Base-by-base conservation (phyloP, 2,797 vertebrate species). In the Spinibarbus caldwelli region DNA sequence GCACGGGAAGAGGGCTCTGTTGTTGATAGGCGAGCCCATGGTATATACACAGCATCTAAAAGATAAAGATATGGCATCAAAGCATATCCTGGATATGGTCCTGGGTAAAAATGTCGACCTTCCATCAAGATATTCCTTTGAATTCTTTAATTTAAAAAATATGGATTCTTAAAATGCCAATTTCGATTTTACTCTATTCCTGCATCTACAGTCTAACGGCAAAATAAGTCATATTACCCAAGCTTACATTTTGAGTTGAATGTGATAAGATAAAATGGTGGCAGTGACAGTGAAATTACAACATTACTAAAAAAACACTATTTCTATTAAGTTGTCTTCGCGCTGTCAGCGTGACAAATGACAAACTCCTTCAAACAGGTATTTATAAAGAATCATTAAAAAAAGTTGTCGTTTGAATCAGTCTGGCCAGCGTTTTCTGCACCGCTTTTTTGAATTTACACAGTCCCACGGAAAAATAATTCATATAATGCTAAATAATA, bases 1-100 rank as follows among this genome's bases (percentile, higher is more conserved):
- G 94, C 98, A 99, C 71, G 98, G 98, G 92, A 99, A 98, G 90
- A 99, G 97, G 80, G 98, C 97, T 92, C 98, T 95, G 96, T 99
- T 99, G 97, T 99, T 99, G 95, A 99, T 96, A 86, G 97, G 97
- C 12, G 98, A 99, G 88, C 98, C 98, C 83, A 96, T 93, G 0
- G 97, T 99, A 95, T 98, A 99, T 93, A 99, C 97, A 95, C 98
- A 99, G 68, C 95, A 94, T 93, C 98, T 99, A 93, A 38, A 64
- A 66, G 7, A 86, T 54, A 45, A 19, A n/a, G 26, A 52, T 17
- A 15, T 78, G 54, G 52, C 59, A 62, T 76, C 23, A 36, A 21
- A 8, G n/a, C n/a, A 11, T 57, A 52, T 17, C 26, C n/a, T 67
- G 11, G 14, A 82, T 45, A 71, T 31, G 6, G 1, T 59, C 34